Evolutionary conservation across 2,797 vertebrate species (phyloP), one percentile per base, ranked within the genome.

Genomic region (Cynopterus sphinx): DNA sequence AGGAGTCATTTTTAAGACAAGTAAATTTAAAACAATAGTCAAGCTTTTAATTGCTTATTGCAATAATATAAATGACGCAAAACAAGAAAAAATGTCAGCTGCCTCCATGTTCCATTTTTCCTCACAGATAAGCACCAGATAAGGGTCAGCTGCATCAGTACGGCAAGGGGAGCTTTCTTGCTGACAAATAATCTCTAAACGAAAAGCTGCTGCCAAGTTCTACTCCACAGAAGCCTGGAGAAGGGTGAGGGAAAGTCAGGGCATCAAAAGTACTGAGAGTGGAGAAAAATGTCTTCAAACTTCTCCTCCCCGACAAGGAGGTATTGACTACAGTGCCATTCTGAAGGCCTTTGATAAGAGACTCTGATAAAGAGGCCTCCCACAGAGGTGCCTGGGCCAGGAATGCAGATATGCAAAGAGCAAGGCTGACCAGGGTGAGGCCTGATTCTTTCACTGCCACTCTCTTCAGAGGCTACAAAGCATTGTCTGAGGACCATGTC

Each of bases 291-390:
- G 4, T 24, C 41, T 51, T 68, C 28, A 59, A 17, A 16, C n/a
- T 26, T 31, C 33, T 39, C 1, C 26, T 71, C 21, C 4, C 8
- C 9, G 2, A 19, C n/a, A 41, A 61, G 9, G 11, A 81, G 6
- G 3, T 12, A 9, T 22, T 33, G 1, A 33, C 9, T 16, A 24
- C 7, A 13, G 7, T 7, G 1, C 33, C 9, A 4, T 6, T 21
- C 4, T 36, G 0, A 4, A 36, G 26, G 4, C 0, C 3, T 71
- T 9, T 6, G 10, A 26, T 77, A 31, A 77, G 16, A 8, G 3
- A 5, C 24, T 1, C 24, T 46, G 24, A 2, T 3, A 31, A 31
- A 71, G 7, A 16, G 46, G 9, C 4, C 7, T 11, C 36, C 33
- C 19, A 15, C 3, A 31, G 31, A 43, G 11, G 46, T 16, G 9